A percentile compares a stretch with the other conserved stretches of the same genome.
These are phyloP conservation scores for Trigoniulus corallinus DNA, from an alignment of 1,140 invertebrate genomes.

Conservation along the genomic window DNA sequence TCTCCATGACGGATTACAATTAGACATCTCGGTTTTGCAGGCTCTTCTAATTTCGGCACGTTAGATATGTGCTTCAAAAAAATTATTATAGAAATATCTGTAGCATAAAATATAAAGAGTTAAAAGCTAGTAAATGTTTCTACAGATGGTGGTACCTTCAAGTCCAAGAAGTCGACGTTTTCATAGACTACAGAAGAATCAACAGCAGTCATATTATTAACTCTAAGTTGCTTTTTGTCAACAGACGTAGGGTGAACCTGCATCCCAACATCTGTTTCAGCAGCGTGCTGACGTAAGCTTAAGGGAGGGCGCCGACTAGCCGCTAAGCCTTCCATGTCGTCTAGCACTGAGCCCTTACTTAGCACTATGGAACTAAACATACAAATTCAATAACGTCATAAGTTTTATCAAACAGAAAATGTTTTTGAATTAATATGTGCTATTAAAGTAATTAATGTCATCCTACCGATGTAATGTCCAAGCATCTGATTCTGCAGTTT, in stretches of 20 bases:
- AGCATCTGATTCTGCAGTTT: slow-evolving; percentile 69
- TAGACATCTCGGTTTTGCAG: slow-evolving; percentile 34
- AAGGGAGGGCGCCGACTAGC: background rate
- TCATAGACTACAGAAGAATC: slow-evolving; percentile 1
- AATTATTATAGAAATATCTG: background rate
- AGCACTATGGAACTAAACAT: background rate
- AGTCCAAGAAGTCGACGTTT: slow-evolving; percentile 5
- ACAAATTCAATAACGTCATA: background rate
- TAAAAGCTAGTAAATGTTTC: background rate
- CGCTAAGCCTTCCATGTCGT: background rate
- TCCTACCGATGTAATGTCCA: slow-evolving; percentile 61
- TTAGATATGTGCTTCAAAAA: background rate
- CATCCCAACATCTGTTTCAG: background rate
- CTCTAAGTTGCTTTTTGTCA: too few species aligned
- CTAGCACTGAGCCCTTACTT: background rate
- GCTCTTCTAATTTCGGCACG: too few species aligned
- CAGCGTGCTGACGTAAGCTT: too few species aligned
- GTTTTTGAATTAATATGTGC: background rate
- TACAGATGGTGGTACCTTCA: background rate
- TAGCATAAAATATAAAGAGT: background rate
- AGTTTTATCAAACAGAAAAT: background rate
- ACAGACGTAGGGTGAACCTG: background rate
- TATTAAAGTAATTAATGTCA: background rate
- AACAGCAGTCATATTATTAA: background rate
- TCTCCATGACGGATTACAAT: slow-evolving; percentile 75